These are phyloP conservation scores for Antechinus stuartii DNA, from an alignment of 2,113 vertebrate species.

Conservation along the genomic window DNA sequence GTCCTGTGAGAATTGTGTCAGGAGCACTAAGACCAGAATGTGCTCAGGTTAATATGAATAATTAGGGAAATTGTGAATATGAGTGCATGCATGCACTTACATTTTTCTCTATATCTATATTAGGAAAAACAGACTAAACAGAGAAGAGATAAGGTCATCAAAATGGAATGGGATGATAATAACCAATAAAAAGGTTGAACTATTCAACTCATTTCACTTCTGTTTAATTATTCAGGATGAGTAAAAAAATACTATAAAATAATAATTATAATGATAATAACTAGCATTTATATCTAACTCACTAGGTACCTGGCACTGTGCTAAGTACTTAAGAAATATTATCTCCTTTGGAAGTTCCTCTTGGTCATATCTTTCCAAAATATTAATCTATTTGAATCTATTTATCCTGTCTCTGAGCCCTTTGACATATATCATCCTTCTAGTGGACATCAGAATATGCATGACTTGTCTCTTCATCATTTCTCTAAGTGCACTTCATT, in stretches of 20 bases:
- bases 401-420: not conserved
- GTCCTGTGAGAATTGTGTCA: not conserved
- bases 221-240: not conserved
- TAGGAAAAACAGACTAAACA: not conserved
- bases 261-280: not conserved
- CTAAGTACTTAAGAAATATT: not conserved
- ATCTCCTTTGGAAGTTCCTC: not conserved
- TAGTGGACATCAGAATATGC: not conserved
- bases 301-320: not conserved
- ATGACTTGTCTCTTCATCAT: not conserved
- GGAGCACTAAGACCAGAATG: not conserved
- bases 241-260: not conserved
- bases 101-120: not conserved
- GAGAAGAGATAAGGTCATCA: not conserved
- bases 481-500: not conserved
- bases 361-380: not conserved
- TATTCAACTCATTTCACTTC: not conserved
- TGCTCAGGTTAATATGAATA: not conserved
- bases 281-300: not conserved
- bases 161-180: not conserved
- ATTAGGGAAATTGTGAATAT: not conserved
- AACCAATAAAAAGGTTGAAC: not conserved
- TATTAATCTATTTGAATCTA: not conserved
- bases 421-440: not conserved
- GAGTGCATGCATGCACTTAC: not conserved